Base-by-base conservation (phyloP, 2,113 vertebrate species). In the Amblyornis subalaris region DNA sequence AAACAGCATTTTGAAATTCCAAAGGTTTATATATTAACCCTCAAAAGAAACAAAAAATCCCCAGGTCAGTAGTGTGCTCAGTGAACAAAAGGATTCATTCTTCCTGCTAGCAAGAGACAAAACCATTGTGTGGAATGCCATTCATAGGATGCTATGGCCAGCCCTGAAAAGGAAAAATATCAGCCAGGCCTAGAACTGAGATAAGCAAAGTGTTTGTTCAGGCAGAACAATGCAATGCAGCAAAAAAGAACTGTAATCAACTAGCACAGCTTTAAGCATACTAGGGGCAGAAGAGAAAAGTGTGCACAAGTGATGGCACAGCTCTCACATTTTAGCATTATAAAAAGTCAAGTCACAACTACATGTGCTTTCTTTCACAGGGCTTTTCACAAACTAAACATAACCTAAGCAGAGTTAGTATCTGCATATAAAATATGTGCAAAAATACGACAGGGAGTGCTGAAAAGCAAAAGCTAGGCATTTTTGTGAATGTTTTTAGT, bases 201-300 rank as follows among this genome's bases (percentile, higher is more conserved):
- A 92, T 66, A 88, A 94, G 60, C 44, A 64, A 90, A 67, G 65
- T 40, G 74, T 85, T 96, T 90, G 90, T 85, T 90, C 75, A 74
- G 82, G 35, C 23, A 84, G 72, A 90, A 95, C 79, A 94, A 90
- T 64, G 69, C 35, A 55, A 93, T 17, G 42, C 72, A 71, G 47
- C 35, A 74, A 69, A 79, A 80, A 76, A 33, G 10, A 1, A 44
- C 50, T 31, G 48, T 33, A 90, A 84, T 86, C 76, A 71, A 85
- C 44, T 10, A 85, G 42, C 51, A 76, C 71, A 75, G 51, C 31
- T 76, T 26, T 38, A 83, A 80, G 72, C 13, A 51, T 4, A 64
- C 33, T 42, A 47, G 55, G 83, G 12, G 28, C 28, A 67, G 64
- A 85, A 80, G 47, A 48, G 15, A 57, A 79, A 93, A 66, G 55